Evolutionary conservation across 1,140 invertebrate genomes (phyloP).

Genomic region (Drosophila kikkawai): DNA sequence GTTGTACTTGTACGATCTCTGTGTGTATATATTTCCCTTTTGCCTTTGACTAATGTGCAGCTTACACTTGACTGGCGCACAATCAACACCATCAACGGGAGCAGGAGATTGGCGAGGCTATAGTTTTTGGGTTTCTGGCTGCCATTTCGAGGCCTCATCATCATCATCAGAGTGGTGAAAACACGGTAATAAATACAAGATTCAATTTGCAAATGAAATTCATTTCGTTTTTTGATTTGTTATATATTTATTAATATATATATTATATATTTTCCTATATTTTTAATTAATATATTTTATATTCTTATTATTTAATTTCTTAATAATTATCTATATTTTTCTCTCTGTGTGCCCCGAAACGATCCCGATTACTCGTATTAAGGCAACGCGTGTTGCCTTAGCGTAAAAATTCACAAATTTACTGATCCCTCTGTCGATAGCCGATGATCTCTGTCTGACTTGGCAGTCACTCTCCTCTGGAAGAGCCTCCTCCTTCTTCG

Average conservation of each 20-base stretch:
- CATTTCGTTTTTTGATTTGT: too few relatives aligned
- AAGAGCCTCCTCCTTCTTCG: not conserved
- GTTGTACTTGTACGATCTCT: not conserved
- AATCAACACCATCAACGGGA: slow-evolving; percentile 77
- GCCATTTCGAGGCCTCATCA: slow-evolving; percentile 30
- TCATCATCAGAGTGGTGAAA: slow-evolving; percentile 21
- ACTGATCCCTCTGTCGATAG: slow-evolving; percentile 67
- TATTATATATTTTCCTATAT: too few relatives aligned
- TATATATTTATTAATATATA: too few relatives aligned
- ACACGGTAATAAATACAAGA: slow-evolving; percentile 10
- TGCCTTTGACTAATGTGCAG: slow-evolving; percentile 78
- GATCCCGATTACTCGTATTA: slow-evolving; percentile 72
- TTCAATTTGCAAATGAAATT: too few relatives aligned
- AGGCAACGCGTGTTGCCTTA: slow-evolving; percentile 64
- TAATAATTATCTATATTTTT: not conserved
- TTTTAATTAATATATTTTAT: too few relatives aligned
- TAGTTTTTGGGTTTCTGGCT: slow-evolving; percentile 10
- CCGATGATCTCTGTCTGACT: slow-evolving; percentile 18
- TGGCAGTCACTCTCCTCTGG: slow-evolving; percentile 32
- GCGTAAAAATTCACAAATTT: slow-evolving; percentile 81
- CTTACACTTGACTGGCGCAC: slow-evolving; percentile 83
- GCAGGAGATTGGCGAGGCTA: slow-evolving; percentile 29
- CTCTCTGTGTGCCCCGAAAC: slow-evolving; percentile 7
- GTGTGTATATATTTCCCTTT: slow-evolving; percentile 16
- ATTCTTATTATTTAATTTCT: too few relatives aligned